Base-by-base conservation (phyloP, 2,888 invertebrate species). In the Drosophila bunnanda region DNA sequence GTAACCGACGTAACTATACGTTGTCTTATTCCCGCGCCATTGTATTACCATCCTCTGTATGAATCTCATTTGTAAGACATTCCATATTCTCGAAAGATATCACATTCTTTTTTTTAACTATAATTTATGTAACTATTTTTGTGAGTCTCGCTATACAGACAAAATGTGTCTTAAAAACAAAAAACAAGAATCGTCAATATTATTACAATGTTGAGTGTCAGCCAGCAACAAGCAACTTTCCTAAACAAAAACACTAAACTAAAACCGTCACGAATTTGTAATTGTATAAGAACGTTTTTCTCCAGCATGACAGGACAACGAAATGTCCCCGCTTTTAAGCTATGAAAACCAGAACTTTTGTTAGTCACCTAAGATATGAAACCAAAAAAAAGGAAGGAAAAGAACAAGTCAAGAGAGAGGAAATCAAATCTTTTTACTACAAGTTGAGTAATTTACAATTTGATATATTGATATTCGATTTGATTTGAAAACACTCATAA, bases 251-350 rank as follows among this genome's bases (percentile, higher is more conserved):
- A 41, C 34, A 57, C 59, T 30, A 34, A 54, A 46, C 59, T 57
- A 54, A 36, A 78, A 84, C 77, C 75, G 76, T 88, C 88, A 84
- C 85, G 85, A 85, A 85, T 85, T 85, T 85, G 62, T 72, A 72
- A 36, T 69, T 54, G 54, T 54, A 38, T 72, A 72, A 72, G 74
- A 62, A 30, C 30, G 34, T 53, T 59, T 50, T 34, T 34, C 50
- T 39, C 9, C 32, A 25, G 48, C 55, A 68, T 68, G 68, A 48
- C 56, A 46, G 54, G 39, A 20, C 15, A 20, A 53, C 32, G 10
- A 28, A 25, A 52, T 28, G 44, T 65, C 43, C 43, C 50, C 30
- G 53, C 39, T 36, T 32, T 57, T 39, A 44, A 71, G 34, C 20
- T 12, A 70, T 67, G 57, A 13, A 56, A 69, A 48, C 12, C 0